phyloP scores from a whole-genome alignment of 2,888 invertebrate genomes.

The Leptopterna dolabrata region DNA sequence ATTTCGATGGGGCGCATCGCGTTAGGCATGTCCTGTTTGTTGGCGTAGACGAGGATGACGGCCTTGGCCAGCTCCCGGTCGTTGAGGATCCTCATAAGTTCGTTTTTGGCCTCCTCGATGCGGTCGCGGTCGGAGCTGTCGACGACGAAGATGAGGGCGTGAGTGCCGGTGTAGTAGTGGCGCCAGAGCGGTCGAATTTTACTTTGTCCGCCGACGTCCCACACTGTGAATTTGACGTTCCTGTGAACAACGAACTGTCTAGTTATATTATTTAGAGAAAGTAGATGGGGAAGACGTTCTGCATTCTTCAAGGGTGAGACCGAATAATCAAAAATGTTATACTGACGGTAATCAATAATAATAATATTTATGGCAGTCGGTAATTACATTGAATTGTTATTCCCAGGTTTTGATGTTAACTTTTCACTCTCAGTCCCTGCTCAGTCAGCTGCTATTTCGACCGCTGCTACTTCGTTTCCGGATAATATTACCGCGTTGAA shows the following conservation, averaged over 20 bases:
- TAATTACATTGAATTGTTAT: too few relatives aligned
- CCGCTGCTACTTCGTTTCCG: too few relatives aligned
- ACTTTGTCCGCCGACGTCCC: constrained; percentile 99
- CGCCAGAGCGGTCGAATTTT: constrained; percentile 99
- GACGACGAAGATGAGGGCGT: constrained; percentile 98
- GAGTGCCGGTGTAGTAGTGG: constrained; percentile 98
- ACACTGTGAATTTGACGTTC: constrained; percentile 99
- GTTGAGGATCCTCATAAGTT: constrained; percentile 98
- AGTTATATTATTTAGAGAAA: too few relatives aligned
- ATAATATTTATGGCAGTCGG: too few relatives aligned
- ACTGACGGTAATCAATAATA: too few relatives aligned
- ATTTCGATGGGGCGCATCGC: constrained; percentile 99
- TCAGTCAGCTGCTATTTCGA: too few relatives aligned
- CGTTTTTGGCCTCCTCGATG: constrained; percentile 97
- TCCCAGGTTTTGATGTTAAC: too few relatives aligned
- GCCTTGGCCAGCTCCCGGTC: constrained; percentile 99
- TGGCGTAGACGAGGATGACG: constrained; percentile 98
- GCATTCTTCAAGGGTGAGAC: too few relatives aligned
- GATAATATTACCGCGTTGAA: too few relatives aligned
- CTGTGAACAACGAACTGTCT: constrained; percentile 71
- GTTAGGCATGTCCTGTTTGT: constrained; percentile 99
- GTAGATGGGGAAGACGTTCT: too few relatives aligned
- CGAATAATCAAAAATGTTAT: too few relatives aligned
- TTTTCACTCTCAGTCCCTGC: too few relatives aligned
- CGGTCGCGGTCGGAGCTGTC: constrained; percentile 99